phyloP scores from a whole-genome alignment of 2,888 invertebrate species.

The Lysandra coridon region DNA sequence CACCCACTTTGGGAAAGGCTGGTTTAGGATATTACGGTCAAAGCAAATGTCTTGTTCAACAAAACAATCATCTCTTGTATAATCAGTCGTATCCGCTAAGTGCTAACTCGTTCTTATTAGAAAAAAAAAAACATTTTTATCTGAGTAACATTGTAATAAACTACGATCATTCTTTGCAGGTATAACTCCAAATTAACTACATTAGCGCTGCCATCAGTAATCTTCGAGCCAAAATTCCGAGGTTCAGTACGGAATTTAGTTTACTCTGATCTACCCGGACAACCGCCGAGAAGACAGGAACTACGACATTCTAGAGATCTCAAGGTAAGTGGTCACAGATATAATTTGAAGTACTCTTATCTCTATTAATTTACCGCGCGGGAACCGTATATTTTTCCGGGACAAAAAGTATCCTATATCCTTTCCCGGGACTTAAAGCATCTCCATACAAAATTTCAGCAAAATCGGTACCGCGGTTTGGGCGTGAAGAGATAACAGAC shows the following conservation, averaged over 20 bases:
- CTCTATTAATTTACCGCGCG: neutral
- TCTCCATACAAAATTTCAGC: no score
- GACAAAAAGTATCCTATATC: no score
- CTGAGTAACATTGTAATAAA: neutral
- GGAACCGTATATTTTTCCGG: no score
- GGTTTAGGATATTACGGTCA: no score
- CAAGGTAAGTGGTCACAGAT: conserved; percentile 76
- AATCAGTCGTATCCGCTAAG: neutral
- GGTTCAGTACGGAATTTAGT: conserved; percentile 95
- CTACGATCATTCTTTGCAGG: conserved; percentile 52
- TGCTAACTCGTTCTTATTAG: no score
- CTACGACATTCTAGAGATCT: conserved; percentile 89
- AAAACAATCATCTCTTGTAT: neutral
- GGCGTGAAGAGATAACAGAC: no score
- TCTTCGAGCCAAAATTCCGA: conserved; percentile 95
- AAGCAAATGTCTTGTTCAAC: neutral
- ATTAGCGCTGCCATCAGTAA: conserved; percentile 93
- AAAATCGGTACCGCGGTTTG: no score
- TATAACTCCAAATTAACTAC: conserved; percentile 93
- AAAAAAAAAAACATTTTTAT: neutral
- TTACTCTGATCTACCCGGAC: conserved; percentile 90
- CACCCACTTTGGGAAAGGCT: no score
- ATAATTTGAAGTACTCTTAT: neutral
- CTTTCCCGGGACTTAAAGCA: no score
- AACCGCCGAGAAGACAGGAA: conserved; percentile 90